Evolutionary conservation across 2,113 vertebrate species (phyloP).

Genomic region (Semnornis frantzii): DNA sequence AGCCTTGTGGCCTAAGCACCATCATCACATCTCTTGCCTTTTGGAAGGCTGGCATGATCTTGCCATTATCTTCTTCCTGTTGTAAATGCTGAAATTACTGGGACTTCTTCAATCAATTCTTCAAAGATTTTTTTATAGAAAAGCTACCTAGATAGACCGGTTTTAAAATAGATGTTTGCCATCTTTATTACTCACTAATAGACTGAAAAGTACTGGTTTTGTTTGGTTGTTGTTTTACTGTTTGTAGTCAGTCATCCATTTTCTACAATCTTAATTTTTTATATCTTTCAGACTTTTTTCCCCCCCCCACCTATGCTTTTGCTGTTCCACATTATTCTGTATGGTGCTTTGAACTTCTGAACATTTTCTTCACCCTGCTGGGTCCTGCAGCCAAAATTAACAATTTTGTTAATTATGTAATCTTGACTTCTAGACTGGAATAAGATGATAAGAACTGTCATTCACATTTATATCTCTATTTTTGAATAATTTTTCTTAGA

Average conservation of each 20-base stretch:
- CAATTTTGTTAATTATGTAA: slow-evolving; percentile 28
- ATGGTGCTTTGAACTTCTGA: background rate
- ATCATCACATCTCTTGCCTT: rapidly evolving
- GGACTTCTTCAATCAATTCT: background rate
- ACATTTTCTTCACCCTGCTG: background rate
- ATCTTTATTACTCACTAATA: background rate
- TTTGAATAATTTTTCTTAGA: background rate
- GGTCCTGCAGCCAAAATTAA: background rate
- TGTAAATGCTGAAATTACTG: background rate
- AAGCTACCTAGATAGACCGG: background rate
- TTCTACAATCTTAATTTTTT: background rate
- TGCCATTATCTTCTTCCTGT: background rate
- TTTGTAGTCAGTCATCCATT: background rate
- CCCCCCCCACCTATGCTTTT: background rate
- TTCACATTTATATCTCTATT: slow-evolving; percentile 9
- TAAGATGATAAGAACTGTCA: background rate
- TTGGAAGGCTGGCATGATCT: background rate
- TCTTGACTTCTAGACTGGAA: background rate
- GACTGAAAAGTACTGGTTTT: background rate
- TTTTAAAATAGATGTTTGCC: background rate
- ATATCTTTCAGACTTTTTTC: background rate
- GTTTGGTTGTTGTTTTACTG: background rate
- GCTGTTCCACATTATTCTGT: background rate
- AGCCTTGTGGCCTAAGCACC: rapidly evolving
- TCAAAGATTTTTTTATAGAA: background rate